phyloP scores from a whole-genome alignment of 2,113 vertebrate genomes.

The Lepisosteus osseus region DNA sequence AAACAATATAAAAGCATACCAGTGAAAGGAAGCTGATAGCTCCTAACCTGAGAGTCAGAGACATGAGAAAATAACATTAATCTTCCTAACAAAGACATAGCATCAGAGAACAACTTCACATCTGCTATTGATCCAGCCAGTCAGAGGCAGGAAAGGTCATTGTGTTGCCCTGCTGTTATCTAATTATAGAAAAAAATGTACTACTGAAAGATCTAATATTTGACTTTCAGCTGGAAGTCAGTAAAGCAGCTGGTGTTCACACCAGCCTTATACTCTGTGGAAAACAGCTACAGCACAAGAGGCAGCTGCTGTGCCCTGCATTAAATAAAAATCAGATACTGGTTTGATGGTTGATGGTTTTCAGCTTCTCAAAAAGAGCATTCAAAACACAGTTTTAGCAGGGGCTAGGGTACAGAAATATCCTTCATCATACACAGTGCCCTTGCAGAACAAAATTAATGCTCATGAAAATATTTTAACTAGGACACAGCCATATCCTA shows the following conservation, averaged over 20 bases:
- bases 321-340: too few relatives aligned
- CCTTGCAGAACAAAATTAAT: too few relatives aligned
- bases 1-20: neutral
- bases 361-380: too few relatives aligned
- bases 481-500: too few relatives aligned
- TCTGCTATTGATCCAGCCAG: slow-evolving; percentile 21
- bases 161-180: slow-evolving; percentile 7
- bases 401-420: too few relatives aligned
- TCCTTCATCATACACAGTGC: too few relatives aligned
- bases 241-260: neutral
- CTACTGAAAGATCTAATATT: neutral
- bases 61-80: slow-evolving; percentile 9
- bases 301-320: too few relatives aligned
- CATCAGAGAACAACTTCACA: neutral
- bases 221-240: slow-evolving; percentile 4
- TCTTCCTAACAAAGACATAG: slow-evolving; percentile 16
- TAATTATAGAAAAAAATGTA: slow-evolving; percentile 16
- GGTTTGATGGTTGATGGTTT: too few relatives aligned
- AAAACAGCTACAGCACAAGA: too few relatives aligned
- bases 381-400: too few relatives aligned
- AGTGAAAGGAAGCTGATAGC: neutral
- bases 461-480: too few relatives aligned
- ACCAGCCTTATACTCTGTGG: too few relatives aligned
- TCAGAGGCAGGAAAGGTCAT: slow-evolving; percentile 16
- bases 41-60: slow-evolving; percentile 5